Base-by-base conservation (phyloP, 2,113 vertebrate genomes). In the Mesocricetus auratus region DNA sequence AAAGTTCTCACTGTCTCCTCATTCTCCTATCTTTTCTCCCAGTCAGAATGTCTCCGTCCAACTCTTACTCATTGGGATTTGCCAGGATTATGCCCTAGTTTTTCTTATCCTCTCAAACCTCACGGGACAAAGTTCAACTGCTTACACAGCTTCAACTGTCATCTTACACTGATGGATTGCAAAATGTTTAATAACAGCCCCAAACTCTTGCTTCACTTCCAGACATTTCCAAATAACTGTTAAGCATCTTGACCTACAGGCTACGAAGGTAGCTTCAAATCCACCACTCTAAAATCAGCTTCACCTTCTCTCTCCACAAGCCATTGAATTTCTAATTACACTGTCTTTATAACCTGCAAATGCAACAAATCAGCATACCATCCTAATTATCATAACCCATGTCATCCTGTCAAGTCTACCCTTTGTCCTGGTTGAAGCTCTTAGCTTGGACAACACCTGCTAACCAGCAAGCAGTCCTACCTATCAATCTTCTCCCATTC, bases 191-290 rank as follows among this genome's bases (percentile, higher is more conserved):
- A 85, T 71, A 92, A 74, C 21, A 74, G 78, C 56, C 53, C 56
- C 78, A 58, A 96, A 96, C 19, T 79, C 77, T 88, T 96, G 60
- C 75, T 69, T 96, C 66, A 96, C 66, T 9, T 87, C 79, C 56
- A 96, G 92, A 90, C 64, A 42, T 86, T 96, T 89, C 68, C 58
- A 92, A 91, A 53, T 88, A 88, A 92, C 66, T 33, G 71, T 53
- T 62, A 96, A 95, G 53, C 71, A 75, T 92, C 77, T 83, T 58
- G 56, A 94, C 77, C 68, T 91, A 83, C 29, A 91, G 60, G 15
- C 33, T 94, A 75, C 69, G 77, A 91, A 81, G 83, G 24, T 68
- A 74, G 33, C 60, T 74, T 82, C 82, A 83, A 17, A 7, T 29
- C 68, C 60, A 91, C 58, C 74, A 50, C 10, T 53, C 39, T 91